A percentile compares a stretch with the other conserved stretches of the same genome.
Conservation (phyloP, 2,888 invertebrate species). For the Cynaeus angustus region DNA sequence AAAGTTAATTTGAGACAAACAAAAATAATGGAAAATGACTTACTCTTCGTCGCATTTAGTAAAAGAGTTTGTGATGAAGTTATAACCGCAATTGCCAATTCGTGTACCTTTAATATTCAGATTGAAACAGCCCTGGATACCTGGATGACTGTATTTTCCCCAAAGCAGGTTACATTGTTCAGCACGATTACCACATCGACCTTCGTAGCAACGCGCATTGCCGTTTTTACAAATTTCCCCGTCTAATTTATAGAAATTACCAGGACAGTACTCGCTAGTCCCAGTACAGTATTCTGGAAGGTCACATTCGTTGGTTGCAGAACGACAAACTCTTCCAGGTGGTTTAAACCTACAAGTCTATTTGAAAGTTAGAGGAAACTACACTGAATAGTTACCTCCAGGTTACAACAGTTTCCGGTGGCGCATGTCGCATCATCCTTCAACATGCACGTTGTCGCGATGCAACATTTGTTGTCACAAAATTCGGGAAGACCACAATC, state of each 20-base stretch:
- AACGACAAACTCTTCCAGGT: background rate
- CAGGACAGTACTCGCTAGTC: background rate
- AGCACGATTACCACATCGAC: background rate
- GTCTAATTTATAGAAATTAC: background rate
- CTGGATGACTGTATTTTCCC: background rate
- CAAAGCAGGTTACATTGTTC: background rate
- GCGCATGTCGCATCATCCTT: background rate
- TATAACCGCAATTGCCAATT: background rate
- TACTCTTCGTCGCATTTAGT: background rate
- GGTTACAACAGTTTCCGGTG: background rate
- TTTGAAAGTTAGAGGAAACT: background rate
- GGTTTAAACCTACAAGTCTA: background rate
- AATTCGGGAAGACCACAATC: constrained; percentile 2
- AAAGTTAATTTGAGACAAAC: background rate
- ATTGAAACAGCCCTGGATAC: background rate
- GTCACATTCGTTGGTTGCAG: background rate
- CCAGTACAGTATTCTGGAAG: background rate
- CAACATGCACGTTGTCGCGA: background rate
- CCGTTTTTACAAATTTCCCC: background rate
- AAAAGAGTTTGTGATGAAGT: background rate
- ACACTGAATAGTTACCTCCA: background rate
- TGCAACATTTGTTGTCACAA: constrained; percentile 1
- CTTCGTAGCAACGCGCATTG: background rate
- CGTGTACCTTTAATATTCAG: background rate
- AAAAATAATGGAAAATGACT: background rate